Percentiles rank a stretch among this genome's conserved stretches.
Conservation (phyloP, 1,140 invertebrate genomes). For the Rhagoletis pomonella region DNA sequence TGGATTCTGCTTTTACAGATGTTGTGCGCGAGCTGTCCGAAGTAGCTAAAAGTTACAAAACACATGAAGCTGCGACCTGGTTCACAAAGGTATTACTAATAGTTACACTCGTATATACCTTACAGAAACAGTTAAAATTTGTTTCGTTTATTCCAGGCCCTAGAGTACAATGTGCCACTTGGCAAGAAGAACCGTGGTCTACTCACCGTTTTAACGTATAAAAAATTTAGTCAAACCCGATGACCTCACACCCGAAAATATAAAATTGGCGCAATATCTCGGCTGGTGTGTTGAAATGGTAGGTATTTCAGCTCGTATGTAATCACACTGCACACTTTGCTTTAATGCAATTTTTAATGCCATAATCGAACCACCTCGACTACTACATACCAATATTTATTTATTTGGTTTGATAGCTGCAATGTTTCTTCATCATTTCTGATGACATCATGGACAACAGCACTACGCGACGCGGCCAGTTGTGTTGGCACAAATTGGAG, state of each 20-base stretch:
- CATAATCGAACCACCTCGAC: no score
- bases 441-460: slow-evolving; percentile 96
- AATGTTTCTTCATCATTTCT: slow-evolving; percentile 90
- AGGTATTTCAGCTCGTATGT: not conserved
- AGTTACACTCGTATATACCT: no score
- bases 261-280: not conserved
- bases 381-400: no score
- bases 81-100: no score
- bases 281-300: slow-evolving; percentile 62
- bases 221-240: not conserved
- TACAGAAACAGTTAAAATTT: no score
- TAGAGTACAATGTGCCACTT: slow-evolving; percentile 24
- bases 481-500: slow-evolving; percentile 91
- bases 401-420: slow-evolving; percentile 77
- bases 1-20: no score
- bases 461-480: slow-evolving; percentile 85
- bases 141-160: no score
- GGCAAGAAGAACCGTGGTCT: not conserved
- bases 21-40: no score
- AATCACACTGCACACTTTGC: no score
- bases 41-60: no score
- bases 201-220: not conserved
- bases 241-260: not conserved
- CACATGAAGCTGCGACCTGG: no score
- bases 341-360: no score